phyloP scores from a whole-genome alignment of 2,797 vertebrate genomes.

The Sebastes kiyomatsui region DNA sequence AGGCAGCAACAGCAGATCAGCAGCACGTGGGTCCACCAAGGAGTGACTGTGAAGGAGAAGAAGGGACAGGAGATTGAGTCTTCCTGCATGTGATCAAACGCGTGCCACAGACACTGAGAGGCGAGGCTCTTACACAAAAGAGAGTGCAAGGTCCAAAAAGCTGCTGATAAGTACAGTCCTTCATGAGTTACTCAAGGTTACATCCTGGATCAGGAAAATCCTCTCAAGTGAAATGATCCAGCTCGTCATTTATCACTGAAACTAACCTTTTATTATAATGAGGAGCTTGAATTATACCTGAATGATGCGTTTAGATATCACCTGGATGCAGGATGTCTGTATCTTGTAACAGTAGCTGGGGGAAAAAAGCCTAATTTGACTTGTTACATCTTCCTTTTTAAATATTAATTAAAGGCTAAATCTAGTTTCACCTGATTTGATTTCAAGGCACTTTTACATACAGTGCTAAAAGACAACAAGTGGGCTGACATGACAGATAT shows the following conservation, averaged over 20 bases:
- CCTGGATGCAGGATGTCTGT: neutral
- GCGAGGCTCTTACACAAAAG: constrained; percentile 45
- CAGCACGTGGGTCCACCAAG: constrained; percentile 39
- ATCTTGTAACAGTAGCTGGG: neutral
- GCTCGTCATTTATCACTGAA: neutral
- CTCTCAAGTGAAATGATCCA: neutral
- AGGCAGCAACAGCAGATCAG: constrained; percentile 21
- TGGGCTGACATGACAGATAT: constrained; percentile 10
- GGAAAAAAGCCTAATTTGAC: neutral
- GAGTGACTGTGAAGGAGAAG: constrained; percentile 30
- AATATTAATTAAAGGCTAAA: neutral
- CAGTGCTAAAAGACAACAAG: neutral
- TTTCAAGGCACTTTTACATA: neutral
- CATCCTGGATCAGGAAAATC: constrained; percentile 12
- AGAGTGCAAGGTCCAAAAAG: constrained; percentile 76
- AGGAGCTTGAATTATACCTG: neutral
- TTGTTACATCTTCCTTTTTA: neutral
- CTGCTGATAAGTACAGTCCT: constrained; percentile 72
- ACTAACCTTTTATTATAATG: neutral
- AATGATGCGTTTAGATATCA: neutral
- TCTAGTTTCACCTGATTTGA: neutral
- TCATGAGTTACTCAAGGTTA: constrained; percentile 63
- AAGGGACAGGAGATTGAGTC: constrained; percentile 32
- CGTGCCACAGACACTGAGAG: constrained; percentile 25
- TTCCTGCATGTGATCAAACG: constrained; percentile 52